phyloP scores from a whole-genome alignment of 2,113 vertebrate genomes.

The Osmerus eperlanus region DNA sequence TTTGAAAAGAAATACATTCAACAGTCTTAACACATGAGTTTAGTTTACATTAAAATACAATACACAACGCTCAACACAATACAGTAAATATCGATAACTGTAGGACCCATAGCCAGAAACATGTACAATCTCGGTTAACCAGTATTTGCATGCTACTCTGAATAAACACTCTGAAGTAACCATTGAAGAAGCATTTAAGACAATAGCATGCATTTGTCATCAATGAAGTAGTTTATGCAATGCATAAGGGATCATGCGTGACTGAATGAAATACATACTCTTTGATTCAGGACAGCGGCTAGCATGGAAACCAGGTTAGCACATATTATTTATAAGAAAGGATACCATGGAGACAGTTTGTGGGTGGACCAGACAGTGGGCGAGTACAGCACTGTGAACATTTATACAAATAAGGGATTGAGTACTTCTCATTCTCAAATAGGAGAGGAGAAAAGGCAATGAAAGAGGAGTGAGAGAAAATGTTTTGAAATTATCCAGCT shows the following conservation, averaged over 20 bases:
- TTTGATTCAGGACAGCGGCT: slow-evolving; percentile 45
- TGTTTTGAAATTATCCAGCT: slow-evolving; percentile 99
- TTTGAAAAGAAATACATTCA: no score
- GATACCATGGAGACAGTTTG: slow-evolving; percentile 57
- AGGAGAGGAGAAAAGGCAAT: slow-evolving; percentile 44
- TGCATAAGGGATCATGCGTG: slow-evolving; percentile 35
- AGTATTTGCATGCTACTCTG: no score
- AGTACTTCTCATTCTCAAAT: slow-evolving; percentile 84
- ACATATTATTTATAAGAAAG: slow-evolving; percentile 43
- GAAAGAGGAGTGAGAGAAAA: slow-evolving; percentile 66
- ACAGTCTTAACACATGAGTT: no score
- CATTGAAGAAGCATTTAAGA: not conserved
- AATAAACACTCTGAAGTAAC: no score
- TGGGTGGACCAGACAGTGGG: slow-evolving; percentile 75
- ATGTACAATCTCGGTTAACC: no score
- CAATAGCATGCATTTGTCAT: slow-evolving; percentile 13
- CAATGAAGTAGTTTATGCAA: slow-evolving; percentile 33
- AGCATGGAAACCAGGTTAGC: slow-evolving; percentile 40
- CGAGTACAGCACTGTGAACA: slow-evolving; percentile 61
- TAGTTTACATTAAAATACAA: no score
- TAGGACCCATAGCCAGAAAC: no score
- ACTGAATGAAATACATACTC: slow-evolving; percentile 42
- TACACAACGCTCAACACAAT: no score
- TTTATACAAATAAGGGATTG: slow-evolving; percentile 78
- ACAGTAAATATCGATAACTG: no score